phyloP scores from a whole-genome alignment of 1,140 invertebrate genomes.

The Drosophila pruinosa region DNA sequence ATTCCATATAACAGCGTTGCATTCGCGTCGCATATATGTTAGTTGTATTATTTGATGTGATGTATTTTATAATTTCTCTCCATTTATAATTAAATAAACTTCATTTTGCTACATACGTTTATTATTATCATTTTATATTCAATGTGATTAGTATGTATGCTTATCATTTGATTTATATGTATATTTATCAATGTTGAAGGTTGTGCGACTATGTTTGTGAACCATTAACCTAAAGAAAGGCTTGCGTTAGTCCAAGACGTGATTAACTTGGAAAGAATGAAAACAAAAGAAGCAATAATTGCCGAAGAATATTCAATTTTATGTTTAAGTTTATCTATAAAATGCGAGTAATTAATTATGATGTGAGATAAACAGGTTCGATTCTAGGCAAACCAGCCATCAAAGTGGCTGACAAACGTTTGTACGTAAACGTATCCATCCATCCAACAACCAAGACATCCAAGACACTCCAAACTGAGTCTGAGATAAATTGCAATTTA shows the following conservation, averaged over 20 bases:
- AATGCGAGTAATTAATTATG: slow-evolving; percentile 13
- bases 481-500: slow-evolving; percentile 81
- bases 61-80: slow-evolving; percentile 77
- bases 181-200: slow-evolving; percentile 68
- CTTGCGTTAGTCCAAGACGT: slow-evolving; percentile 54
- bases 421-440: slow-evolving; percentile 78
- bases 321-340: slow-evolving; percentile 67
- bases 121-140: slow-evolving; percentile 13
- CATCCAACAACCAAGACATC: slow-evolving; percentile 75
- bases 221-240: slow-evolving; percentile 53
- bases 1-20: slow-evolving; percentile 54
- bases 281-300: slow-evolving; percentile 70
- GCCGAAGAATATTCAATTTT: slow-evolving; percentile 71
- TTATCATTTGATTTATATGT: slow-evolving; percentile 23
- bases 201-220: slow-evolving; percentile 76
- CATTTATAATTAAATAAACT: slow-evolving; percentile 65
- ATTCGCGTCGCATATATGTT: slow-evolving; percentile 51
- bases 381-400: not conserved
- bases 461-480: slow-evolving; percentile 80
- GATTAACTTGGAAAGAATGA: slow-evolving; percentile 18
- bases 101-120: slow-evolving; percentile 56
- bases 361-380: slow-evolving; percentile 21
- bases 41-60: slow-evolving; percentile 81
- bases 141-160: slow-evolving; percentile 47
- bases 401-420: slow-evolving; percentile 50